A percentile compares a stretch with the other conserved stretches of the same genome.
phyloP scores from a whole-genome alignment of 2,888 invertebrate species.

The Bellardia pandia region DNA sequence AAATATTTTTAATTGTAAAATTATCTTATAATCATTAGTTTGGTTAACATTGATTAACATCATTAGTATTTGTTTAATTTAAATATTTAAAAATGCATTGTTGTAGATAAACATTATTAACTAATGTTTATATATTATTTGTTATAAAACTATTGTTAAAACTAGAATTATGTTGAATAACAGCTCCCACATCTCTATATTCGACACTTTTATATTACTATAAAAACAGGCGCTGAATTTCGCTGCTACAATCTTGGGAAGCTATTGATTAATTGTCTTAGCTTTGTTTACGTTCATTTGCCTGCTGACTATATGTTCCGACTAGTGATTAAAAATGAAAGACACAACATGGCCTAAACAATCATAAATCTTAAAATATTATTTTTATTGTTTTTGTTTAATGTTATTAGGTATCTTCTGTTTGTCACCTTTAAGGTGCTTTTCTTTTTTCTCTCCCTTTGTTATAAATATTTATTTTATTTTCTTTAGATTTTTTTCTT shows the following conservation, averaged over 20 bases:
- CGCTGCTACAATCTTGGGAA: too few relatives aligned
- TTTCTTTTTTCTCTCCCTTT: neutral
- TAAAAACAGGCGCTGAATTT: too few relatives aligned
- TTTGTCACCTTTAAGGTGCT: slow-evolving; percentile 31
- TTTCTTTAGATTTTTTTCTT: too few relatives aligned
- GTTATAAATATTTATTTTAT: neutral
- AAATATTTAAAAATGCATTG: neutral
- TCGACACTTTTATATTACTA: slow-evolving; percentile 15
- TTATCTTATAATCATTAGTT: neutral
- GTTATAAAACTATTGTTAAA: neutral
- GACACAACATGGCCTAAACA: too few relatives aligned
- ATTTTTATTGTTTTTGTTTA: neutral
- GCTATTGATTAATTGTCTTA: too few relatives aligned
- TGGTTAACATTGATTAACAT: neutral
- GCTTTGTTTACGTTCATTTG: too few relatives aligned
- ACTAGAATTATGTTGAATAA: neutral
- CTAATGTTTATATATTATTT: slow-evolving; percentile 15
- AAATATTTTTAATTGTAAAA: too few relatives aligned
- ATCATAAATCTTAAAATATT: neutral
- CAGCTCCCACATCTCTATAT: slow-evolving; percentile 1
- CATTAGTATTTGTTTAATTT: slow-evolving; percentile 4
- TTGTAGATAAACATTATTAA: too few relatives aligned
- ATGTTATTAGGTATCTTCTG: neutral
- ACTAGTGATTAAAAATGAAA: too few relatives aligned
- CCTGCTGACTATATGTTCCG: too few relatives aligned